Percentiles rank a stretch among this genome's conserved stretches.
phyloP scores from a whole-genome alignment of 2,113 vertebrate genomes.

The Uria aalge region DNA sequence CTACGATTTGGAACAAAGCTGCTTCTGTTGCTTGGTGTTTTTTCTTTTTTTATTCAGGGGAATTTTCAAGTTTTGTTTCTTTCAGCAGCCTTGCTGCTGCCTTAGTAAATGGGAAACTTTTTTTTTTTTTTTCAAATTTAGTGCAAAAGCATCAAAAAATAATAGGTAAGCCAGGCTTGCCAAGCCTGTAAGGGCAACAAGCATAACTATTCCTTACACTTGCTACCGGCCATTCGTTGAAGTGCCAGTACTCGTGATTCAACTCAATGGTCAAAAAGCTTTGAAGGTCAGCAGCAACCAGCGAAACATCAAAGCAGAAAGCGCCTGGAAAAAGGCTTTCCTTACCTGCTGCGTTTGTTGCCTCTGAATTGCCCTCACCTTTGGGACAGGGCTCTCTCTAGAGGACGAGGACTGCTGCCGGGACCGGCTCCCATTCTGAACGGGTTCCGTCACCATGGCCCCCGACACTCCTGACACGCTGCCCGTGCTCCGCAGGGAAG shows the following conservation, averaged over 20 bases:
- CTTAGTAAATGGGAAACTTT: background rate
- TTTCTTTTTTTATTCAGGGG: background rate
- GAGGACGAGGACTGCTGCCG: slow-evolving; percentile 81
- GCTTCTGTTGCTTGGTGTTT: background rate
- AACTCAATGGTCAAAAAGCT: background rate
- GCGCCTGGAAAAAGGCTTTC: background rate
- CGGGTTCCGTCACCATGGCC: slow-evolving; percentile 67
- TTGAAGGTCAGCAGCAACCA: background rate
- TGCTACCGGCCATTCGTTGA: background rate
- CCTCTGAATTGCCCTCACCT: slow-evolving; percentile 76
- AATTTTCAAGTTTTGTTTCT: background rate
- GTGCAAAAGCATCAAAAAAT: background rate
- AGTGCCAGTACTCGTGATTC: background rate
- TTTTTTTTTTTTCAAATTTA: background rate
- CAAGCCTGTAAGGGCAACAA: background rate
- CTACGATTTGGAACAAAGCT: background rate
- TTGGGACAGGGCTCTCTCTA: slow-evolving; percentile 81
- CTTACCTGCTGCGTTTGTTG: slow-evolving; percentile 80
- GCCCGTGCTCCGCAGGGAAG: slow-evolving; percentile 84
- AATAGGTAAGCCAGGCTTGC: background rate
- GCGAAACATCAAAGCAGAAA: background rate
- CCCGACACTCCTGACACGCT: slow-evolving; percentile 72
- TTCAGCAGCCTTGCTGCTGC: background rate
- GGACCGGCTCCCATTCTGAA: slow-evolving; percentile 73
- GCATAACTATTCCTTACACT: background rate